Percentiles rank a stretch among this genome's conserved stretches.
Conservation (phyloP, 2,888 invertebrate species). For the Chironomus tentans region DNA sequence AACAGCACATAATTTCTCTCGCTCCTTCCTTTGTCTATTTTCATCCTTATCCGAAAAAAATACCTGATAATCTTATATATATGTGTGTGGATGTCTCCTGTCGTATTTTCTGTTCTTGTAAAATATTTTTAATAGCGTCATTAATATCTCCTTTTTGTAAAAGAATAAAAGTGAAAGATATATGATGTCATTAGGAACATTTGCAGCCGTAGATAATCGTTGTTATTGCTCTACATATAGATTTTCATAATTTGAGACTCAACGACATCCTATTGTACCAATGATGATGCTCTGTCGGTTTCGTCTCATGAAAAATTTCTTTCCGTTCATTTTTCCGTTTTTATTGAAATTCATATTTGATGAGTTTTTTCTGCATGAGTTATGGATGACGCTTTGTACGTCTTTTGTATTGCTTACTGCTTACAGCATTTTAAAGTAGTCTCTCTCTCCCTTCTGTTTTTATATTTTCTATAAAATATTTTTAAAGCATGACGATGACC, state of each 20-base stretch:
- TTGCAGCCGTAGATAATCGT: conserved; percentile 15
- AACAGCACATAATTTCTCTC: background rate
- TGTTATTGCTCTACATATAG: conserved; percentile 8
- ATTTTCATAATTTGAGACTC: conserved; percentile 1
- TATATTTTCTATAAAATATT: no score
- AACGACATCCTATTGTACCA: background rate
- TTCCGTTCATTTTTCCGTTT: conserved; percentile 8
- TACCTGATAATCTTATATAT: background rate
- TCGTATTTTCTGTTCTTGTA: background rate
- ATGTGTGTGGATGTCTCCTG: background rate
- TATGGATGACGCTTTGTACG: background rate
- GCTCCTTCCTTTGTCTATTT: background rate
- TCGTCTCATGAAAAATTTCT: background rate
- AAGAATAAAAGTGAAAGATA: background rate
- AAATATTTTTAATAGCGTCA: conserved; percentile 20
- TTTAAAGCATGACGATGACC: no score
- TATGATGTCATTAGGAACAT: conserved; percentile 18
- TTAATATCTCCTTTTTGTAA: conserved; percentile 14
- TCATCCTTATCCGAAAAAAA: background rate
- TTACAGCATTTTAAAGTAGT: background rate
- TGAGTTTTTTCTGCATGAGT: background rate
- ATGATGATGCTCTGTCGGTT: background rate
- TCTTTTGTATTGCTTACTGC: background rate
- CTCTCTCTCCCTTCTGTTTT: no score
- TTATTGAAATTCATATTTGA: conserved; percentile 25